A percentile compares a stretch with the other conserved stretches of the same genome.
Conservation (phyloP, 2,113 vertebrate genomes). For the Calidris pygmaea region DNA sequence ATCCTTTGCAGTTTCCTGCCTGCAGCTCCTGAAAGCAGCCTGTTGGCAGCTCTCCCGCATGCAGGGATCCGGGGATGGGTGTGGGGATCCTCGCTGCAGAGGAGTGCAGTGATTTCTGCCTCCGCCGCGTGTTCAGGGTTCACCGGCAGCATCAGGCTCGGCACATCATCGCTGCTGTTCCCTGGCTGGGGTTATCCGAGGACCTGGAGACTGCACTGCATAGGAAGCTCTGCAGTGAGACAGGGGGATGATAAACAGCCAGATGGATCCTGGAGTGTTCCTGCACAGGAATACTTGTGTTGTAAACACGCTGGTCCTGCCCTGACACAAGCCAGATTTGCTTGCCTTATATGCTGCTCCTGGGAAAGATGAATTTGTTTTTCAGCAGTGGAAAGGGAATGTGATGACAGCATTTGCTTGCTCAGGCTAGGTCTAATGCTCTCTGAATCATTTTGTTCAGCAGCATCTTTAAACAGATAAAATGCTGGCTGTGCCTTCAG, state of each 20-base stretch:
- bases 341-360: slow-evolving; percentile 39
- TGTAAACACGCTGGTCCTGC: slow-evolving; percentile 34
- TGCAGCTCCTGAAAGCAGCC: slow-evolving; percentile 44
- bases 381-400: slow-evolving; percentile 2
- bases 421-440: background rate
- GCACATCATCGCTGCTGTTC: background rate
- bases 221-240: slow-evolving; percentile 45
- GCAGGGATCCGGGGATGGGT: background rate
- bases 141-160: background rate
- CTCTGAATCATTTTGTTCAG: background rate
- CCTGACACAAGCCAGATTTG: slow-evolving; percentile 47
- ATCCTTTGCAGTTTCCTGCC: background rate
- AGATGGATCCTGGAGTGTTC: slow-evolving; percentile 31
- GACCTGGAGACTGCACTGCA: slow-evolving; percentile 54
- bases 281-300: slow-evolving; percentile 28
- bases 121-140: background rate
- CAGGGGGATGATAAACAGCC: slow-evolving; percentile 31
- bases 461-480: background rate
- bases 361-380: slow-evolving; percentile 52
- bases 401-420: slow-evolving; percentile 39
- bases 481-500: background rate
- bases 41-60: slow-evolving; percentile 32
- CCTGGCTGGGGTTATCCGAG: slow-evolving; percentile 45
- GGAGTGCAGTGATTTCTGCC: background rate
- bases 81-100: slow-evolving; percentile 48